Base-by-base conservation (phyloP, 2,888 invertebrate species). In the Zelleria hepariella region DNA sequence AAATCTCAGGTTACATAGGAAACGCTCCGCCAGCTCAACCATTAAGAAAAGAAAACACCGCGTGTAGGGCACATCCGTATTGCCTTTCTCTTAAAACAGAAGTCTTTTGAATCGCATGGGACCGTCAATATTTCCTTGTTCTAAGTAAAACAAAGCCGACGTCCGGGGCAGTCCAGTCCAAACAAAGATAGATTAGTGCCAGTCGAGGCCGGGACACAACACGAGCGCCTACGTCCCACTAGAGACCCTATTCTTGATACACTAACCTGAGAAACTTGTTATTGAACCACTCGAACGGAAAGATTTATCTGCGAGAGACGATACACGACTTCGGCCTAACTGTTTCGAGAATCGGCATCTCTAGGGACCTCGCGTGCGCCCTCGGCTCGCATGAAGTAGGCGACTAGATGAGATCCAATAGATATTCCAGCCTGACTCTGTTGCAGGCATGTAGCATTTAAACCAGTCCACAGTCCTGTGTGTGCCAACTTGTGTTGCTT, bases 71-170 rank as follows among this genome's bases (percentile, higher is more conserved):
- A 76, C 81, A 76, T 80, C 82, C 80, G 83, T 85, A 82, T 86
- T 83, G 75, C 78, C 77, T 86, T 86, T 84, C 86, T 85, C 78
- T 86, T 83, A 84, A 86, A 88, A 87, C 80, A 80, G 77, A 77
- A 82, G 77, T 82, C 78, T 80, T 85, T 84, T 81, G 81, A 86
- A 84, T 84, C 86, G 77, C 82, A 75, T 68, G 82, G 74, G 82
- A 82, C 78, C 78, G 78, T 84, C 85, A 76, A 85, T 86, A 85
- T 86, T 83, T 84, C 79, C 79, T 84, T 81, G 58, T 24, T 75
- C 72, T 70, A 72, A 73, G 78, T 78, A 80, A 82, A 80, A 85
- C 76, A 77, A 75, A 80, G 74, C 74, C 72, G 71, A 77, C 75
- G 75, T 80, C 77, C 71, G 68, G 67, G 69, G 71, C 71, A 69